Conservation (phyloP, 2,113 vertebrate species). For the Cryptomyrus ogoouensis region DNA sequence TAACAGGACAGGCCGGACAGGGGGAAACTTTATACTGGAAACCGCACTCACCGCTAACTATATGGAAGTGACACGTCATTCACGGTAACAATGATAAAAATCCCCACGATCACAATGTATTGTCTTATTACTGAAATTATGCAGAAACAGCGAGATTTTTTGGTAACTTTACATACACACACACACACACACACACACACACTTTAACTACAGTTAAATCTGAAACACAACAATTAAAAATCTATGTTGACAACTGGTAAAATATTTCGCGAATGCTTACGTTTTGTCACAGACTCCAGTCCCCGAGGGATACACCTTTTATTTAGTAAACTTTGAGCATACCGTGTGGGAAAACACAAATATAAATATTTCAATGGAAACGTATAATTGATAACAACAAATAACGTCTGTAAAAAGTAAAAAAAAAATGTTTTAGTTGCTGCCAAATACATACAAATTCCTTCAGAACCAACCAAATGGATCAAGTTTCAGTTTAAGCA, state of each 20-base stretch:
- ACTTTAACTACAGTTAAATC: background rate
- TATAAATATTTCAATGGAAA: background rate
- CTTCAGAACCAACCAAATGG: slow-evolving; percentile 10
- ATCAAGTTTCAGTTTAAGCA: slow-evolving; percentile 4
- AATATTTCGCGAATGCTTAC: background rate
- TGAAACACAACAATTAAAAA: background rate
- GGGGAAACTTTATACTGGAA: background rate
- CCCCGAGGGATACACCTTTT: background rate
- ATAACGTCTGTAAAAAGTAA: background rate
- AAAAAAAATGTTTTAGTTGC: background rate
- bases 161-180: too few species aligned
- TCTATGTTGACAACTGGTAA: background rate
- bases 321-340: slow-evolving; percentile 1
- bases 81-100: background rate
- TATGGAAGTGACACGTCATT: background rate
- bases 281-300: background rate
- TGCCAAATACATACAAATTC: background rate
- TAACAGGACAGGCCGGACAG: background rate
- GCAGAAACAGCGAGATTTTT: background rate
- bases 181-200: background rate
- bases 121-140: background rate
- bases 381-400: background rate
- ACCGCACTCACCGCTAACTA: background rate
- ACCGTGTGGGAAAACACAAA: background rate
- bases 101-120: background rate